Evolutionary conservation across 2,113 vertebrate species (phyloP), one percentile per base, ranked within the genome.

Genomic region (Actinemys pallida): DNA sequence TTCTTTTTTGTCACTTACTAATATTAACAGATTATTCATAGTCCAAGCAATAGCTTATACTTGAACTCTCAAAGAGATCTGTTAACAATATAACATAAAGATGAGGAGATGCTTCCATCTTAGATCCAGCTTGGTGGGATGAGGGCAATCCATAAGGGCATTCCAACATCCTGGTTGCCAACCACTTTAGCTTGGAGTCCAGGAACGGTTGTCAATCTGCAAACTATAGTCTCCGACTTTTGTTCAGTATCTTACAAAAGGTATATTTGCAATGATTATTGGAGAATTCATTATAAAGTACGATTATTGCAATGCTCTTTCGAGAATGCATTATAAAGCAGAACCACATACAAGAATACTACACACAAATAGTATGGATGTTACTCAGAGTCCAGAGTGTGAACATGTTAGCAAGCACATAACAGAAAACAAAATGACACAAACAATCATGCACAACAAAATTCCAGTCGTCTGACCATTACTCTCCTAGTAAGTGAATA

Each of bases 81-180:
- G 3, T 29, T 2, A 24, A 31, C 6, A 10, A 2, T 10, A 5
- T 5, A 1, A 59, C 2, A 27, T 62, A 56, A 22, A 19, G 0
- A 12, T 0, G 0, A 5, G 20, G 9, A 35, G 20, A 4, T 9
- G 1, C 3, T 1, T 20, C 13, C 31, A 1, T 11, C 8, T 2
- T 6, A 8, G 10, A 16, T 65, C 31, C 62, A 35, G 6, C 31
- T 13, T 8, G 45, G 11, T 4, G 0, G 2, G 2, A n/a, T 0
- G 13, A 81, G 9, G 47, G 19, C 29, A 14, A 86, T 7, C 9
- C 16, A 3, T 0, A 65, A 35, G 31, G 5, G 19, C 24, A 2
- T 2, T 42, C 35, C 42, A n/a, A 31, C 14, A 11, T 8, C 56
- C 49, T 42, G 4, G 4, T 50, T 54, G 17, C 14, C 1, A 14